Base-by-base conservation (phyloP, 2,113 vertebrate genomes). In the Ahaetulla prasina region DNA sequence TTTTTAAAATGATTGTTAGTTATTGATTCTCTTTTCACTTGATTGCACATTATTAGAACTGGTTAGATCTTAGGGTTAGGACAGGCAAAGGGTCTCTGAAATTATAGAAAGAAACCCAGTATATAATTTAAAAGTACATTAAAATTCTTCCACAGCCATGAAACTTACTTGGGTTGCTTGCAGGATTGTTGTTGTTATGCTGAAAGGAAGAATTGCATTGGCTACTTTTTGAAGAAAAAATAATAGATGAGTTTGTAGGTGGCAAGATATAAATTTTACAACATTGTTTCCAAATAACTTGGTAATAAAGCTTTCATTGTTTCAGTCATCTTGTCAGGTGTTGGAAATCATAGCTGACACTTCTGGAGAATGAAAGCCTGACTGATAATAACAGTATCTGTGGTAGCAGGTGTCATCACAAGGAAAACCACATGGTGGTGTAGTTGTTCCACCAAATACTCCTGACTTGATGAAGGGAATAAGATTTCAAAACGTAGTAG, bases 381-480 rank as follows among this genome's bases (percentile, higher is more conserved):
- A 18, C 74, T 80, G 39, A 4, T 9, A 80, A 43, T 9, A 80
- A 80, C 18, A 39, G 74, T 80, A 43, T 80, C 18, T 80, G 74
- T 7, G 35, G 35, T 22, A 43, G 35, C 18, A 22, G 8, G 74
- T 80, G 35, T 80, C 8, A 90, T 92, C 14, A 89, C 53, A 93
- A 16, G 11, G 86, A 90, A 18, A 63, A 91, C 97, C 98, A 97
- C 97, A 94, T 30, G 57, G 97, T 96, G 97, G 97, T 88, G 95
- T 96, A 97, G 93, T 96, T 96, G 96, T 53, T 87, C 96, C 96
- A 92, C 92, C 5, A 14, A 90, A 95, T 45, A 23, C 89, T 57
- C 93, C 92, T 85, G 2, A 39, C 20, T 27, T 47, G 60, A 91
- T 91, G 16, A 89, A 20, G 35, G 39, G 0, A n/a, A 93, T 57